Conservation (phyloP, 2,888 invertebrate genomes). For the Apodemia mormo region DNA sequence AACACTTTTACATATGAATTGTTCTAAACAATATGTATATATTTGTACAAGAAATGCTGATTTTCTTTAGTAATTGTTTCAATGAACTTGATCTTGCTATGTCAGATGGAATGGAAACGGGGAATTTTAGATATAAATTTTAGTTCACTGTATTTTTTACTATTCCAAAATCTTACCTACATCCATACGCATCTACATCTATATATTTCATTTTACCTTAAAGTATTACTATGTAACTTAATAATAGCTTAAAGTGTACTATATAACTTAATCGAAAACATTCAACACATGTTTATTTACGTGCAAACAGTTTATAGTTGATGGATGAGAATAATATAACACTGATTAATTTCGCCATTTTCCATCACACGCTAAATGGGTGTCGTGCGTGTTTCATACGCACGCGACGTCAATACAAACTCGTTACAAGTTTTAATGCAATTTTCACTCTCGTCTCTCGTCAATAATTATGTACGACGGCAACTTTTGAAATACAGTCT, state of each 20-base stretch:
- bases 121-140: too few relatives aligned
- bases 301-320: slow-evolving; percentile 25
- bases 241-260: background rate
- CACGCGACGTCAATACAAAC: slow-evolving; percentile 33
- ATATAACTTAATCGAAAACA: background rate
- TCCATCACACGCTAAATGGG: slow-evolving; percentile 27
- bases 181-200: too few relatives aligned
- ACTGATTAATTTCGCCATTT: slow-evolving; percentile 26
- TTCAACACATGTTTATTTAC: background rate
- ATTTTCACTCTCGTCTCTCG: slow-evolving; percentile 32
- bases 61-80: too few relatives aligned
- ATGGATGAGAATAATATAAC: background rate
- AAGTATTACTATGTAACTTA: background rate
- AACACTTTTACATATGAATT: slow-evolving; percentile 14
- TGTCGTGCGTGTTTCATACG: slow-evolving; percentile 27
- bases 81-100: too few relatives aligned
- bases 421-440: slow-evolving; percentile 37
- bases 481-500: background rate
- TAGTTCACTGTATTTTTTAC: too few relatives aligned
- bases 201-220: too few relatives aligned
- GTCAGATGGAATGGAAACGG: too few relatives aligned
- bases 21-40: background rate
- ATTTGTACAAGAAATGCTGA: too few relatives aligned
- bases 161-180: too few relatives aligned
- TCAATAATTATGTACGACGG: slow-evolving; percentile 9